These are phyloP conservation scores for Acyrthosiphon pisum DNA, from an alignment of 1,140 invertebrate species.

Conservation along the genomic window DNA sequence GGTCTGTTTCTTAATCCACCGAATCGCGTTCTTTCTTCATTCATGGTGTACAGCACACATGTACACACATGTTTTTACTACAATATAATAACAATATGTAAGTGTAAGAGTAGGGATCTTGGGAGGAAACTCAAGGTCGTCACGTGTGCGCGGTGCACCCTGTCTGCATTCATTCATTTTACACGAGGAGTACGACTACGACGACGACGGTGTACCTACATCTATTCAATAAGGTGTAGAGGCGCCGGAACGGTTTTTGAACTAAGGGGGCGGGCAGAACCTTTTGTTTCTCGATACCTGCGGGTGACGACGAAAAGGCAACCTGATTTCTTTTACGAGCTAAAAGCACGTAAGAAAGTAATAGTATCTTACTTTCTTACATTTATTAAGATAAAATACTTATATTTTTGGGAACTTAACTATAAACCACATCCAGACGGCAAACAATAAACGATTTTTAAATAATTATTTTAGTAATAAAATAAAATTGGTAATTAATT, in stretches of 20 bases:
- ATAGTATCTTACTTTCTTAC: too few species aligned
- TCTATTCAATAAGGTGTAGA: slow-evolving; percentile 3
- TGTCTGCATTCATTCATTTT: slow-evolving; percentile 30
- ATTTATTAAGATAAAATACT: neutral
- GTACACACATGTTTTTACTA: slow-evolving; percentile 24
- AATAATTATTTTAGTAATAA: neutral
- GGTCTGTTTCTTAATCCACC: slow-evolving; percentile 47
- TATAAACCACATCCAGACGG: neutral
- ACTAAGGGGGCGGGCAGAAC: too few species aligned
- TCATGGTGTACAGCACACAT: slow-evolving; percentile 45
- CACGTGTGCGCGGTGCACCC: neutral
- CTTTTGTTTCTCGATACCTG: neutral
- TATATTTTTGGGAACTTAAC: neutral
- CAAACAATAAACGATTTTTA: too few species aligned
- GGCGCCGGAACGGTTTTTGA: neutral
- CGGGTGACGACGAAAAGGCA: neutral
- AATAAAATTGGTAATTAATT: neutral
- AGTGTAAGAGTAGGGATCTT: slow-evolving; percentile 38
- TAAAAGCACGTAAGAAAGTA: neutral
- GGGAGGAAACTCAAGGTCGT: slow-evolving; percentile 53
- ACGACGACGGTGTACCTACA: neutral
- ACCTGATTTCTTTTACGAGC: neutral
- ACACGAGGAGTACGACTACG: neutral
- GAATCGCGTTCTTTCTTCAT: neutral
- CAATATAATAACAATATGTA: neutral